These are phyloP conservation scores for Pitta sordida DNA, from an alignment of 2,113 vertebrate species.

Conservation along the genomic window DNA sequence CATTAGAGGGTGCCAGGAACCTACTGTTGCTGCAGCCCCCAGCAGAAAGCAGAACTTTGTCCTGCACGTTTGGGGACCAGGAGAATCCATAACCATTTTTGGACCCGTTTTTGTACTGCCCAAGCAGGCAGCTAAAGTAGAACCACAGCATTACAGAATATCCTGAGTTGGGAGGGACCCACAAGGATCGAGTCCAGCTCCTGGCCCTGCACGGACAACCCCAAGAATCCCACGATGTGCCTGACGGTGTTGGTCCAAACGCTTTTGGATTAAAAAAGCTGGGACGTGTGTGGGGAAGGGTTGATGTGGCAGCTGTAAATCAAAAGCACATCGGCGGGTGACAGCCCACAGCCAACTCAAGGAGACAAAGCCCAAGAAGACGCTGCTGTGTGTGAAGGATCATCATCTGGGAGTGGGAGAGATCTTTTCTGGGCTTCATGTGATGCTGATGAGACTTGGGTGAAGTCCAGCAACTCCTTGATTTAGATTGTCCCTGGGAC, in stretches of 20 bases:
- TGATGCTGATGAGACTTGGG: not conserved
- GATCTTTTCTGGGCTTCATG: not conserved
- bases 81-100: not conserved
- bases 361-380: not conserved
- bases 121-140: not conserved
- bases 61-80: not conserved
- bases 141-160: fast-evolving
- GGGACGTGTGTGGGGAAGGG: not conserved
- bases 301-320: not conserved
- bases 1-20: slow-evolving; percentile 66
- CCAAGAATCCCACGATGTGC: no score
- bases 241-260: no score
- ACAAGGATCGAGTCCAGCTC: not conserved
- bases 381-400: not conserved
- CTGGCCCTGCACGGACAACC: not conserved
- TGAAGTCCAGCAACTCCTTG: not conserved
- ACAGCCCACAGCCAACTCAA: not conserved
- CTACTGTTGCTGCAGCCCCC: slow-evolving; percentile 13
- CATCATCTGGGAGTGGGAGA: not conserved
- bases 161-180: not conserved
- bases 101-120: not conserved
- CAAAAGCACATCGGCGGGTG: not conserved
- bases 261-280: not conserved
- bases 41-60: not conserved
- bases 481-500: not conserved